Percentiles rank a stretch among this genome's conserved stretches.
These are phyloP conservation scores for Chrysoperla carnea DNA, from an alignment of 1,140 invertebrate species.

Conservation along the genomic window DNA sequence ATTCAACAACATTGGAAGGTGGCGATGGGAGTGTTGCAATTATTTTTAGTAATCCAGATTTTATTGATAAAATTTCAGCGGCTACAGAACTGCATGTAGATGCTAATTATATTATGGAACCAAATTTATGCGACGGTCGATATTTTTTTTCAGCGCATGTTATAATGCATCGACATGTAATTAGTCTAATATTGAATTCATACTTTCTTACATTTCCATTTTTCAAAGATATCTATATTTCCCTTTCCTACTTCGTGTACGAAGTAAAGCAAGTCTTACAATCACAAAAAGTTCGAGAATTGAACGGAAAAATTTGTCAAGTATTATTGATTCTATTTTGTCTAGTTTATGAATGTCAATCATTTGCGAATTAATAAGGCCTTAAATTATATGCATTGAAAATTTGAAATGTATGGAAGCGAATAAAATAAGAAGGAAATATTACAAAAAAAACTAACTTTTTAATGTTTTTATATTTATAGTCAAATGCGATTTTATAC, in stretches of 20 bases:
- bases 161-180: slow-evolving; percentile 15
- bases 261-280: too few species aligned
- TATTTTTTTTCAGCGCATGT: slow-evolving; percentile 15
- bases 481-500: neutral
- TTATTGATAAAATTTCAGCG: slow-evolving; percentile 9
- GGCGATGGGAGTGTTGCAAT: slow-evolving; percentile 14
- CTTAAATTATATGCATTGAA: too few species aligned
- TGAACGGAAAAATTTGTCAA: too few species aligned
- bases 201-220: slow-evolving; percentile 5
- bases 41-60: slow-evolving; percentile 14
- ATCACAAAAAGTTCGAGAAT: too few species aligned
- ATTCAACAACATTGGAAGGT: slow-evolving; percentile 11
- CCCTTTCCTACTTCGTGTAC: too few species aligned
- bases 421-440: too few species aligned
- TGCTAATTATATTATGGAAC: slow-evolving; percentile 14
- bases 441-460: too few species aligned
- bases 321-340: too few species aligned
- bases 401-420: too few species aligned
- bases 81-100: slow-evolving; percentile 17
- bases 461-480: too few species aligned
- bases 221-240: slow-evolving; percentile 16
- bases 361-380: too few species aligned
- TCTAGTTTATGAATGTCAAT: too few species aligned
- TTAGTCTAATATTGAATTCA: slow-evolving; percentile 1
- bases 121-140: slow-evolving; percentile 12